These are phyloP conservation scores for Dasysyrphus tricinctus DNA, from an alignment of 2,888 invertebrate genomes.

Conservation along the genomic window DNA sequence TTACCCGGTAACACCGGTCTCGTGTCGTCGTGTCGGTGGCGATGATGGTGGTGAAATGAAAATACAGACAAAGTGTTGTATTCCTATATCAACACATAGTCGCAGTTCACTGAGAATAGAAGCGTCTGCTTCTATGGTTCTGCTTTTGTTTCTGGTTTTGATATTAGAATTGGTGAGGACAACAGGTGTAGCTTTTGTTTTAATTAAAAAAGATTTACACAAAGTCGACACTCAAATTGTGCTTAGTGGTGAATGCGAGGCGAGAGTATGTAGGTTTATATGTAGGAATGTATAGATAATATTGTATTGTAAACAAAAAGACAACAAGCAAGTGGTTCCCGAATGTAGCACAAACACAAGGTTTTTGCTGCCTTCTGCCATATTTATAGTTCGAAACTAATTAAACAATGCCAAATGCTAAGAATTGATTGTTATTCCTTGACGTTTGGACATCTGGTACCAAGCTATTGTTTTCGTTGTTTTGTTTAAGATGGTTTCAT, in stretches of 20 bases:
- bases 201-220: slow-evolving; percentile 75
- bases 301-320: neutral
- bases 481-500: slow-evolving; percentile 7
- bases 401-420: slow-evolving; percentile 68
- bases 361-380: neutral
- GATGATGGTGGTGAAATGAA: neutral
- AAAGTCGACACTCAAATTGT: slow-evolving; percentile 72
- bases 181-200: slow-evolving; percentile 75
- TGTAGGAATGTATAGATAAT: neutral
- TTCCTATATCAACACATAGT: slow-evolving; percentile 13
- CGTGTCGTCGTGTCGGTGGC: neutral
- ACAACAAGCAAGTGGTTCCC: slow-evolving; percentile 35
- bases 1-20: slow-evolving; percentile 18
- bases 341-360: slow-evolving; percentile 18
- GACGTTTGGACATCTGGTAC: slow-evolving; percentile 56
- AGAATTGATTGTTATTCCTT: slow-evolving; percentile 64
- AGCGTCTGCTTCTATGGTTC: neutral
- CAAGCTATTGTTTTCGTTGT: slow-evolving; percentile 18
- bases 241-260: slow-evolving; percentile 35
- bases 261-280: neutral
- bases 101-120: neutral
- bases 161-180: slow-evolving; percentile 68
- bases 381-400: slow-evolving; percentile 67
- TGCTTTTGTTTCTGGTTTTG: slow-evolving; percentile 44
- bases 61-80: slow-evolving; percentile 30